phyloP scores from a whole-genome alignment of 2,797 vertebrate genomes.

The Spinus olivaceus region DNA sequence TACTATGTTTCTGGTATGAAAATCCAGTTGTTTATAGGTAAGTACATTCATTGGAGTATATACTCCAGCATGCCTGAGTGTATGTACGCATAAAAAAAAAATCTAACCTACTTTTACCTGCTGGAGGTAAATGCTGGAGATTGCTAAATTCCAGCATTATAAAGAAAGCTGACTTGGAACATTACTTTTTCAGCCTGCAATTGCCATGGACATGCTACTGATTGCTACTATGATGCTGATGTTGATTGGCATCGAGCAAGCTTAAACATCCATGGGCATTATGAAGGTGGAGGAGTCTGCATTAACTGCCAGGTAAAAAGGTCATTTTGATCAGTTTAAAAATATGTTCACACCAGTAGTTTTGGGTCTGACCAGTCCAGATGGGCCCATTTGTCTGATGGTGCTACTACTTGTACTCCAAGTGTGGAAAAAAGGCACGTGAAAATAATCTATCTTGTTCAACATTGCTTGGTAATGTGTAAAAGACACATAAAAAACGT shows the following conservation, averaged over 20 bases:
- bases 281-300: constrained; percentile 92
- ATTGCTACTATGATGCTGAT: constrained; percentile 90
- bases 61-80: background rate
- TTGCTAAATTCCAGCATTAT: background rate
- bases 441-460: background rate
- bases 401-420: background rate
- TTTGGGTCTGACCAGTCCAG: background rate
- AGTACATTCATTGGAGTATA: background rate
- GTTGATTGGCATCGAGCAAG: constrained; percentile 83
- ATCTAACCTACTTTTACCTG: background rate
- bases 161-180: constrained; percentile 3
- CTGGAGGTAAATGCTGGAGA: background rate
- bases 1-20: background rate
- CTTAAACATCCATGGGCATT: constrained; percentile 84
- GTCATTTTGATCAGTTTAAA: background rate
- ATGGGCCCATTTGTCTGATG: background rate
- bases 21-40: background rate
- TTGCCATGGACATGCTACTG: constrained; percentile 88
- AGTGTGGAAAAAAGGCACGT: background rate
- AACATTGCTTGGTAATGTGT: background rate
- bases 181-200: constrained; percentile 83
- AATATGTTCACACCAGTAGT: background rate
- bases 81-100: background rate
- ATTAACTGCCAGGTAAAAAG: constrained; percentile 89
- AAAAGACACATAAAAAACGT: background rate